Evolutionary conservation across 2,113 vertebrate genomes (phyloP).

Genomic region (Ammodytes marinus): DNA sequence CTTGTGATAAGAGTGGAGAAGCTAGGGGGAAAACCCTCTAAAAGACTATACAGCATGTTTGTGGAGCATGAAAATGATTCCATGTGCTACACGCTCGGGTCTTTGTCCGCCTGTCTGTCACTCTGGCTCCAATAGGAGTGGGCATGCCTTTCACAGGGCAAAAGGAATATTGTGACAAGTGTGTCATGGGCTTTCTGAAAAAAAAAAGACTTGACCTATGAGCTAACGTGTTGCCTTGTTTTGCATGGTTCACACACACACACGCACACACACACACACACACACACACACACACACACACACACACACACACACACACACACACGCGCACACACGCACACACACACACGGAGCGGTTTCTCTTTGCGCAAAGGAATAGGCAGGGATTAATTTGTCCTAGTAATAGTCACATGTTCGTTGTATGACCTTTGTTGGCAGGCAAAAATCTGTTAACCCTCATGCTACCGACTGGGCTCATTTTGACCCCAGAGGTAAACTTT

Average conservation of each 20-base stretch:
- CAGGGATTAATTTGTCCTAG: not conserved
- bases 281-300: too few species aligned
- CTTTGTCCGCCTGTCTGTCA: slow-evolving; percentile 34
- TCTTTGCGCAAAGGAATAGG: not conserved
- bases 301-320: too few species aligned
- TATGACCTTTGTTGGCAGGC: not conserved
- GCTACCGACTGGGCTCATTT: too few species aligned
- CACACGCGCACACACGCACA: too few species aligned
- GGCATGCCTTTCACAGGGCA: slow-evolving; percentile 29
- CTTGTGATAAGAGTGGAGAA: slow-evolving; percentile 59
- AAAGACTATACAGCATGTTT: slow-evolving; percentile 27
- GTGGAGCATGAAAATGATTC: slow-evolving; percentile 62
- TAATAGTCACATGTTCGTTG: not conserved
- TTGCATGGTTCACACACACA: slow-evolving; percentile 16
- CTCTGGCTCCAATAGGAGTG: slow-evolving; percentile 30
- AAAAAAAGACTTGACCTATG: slow-evolving; percentile 50
- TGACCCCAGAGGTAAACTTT: too few species aligned
- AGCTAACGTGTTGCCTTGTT: slow-evolving; percentile 35
- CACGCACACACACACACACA: too few species aligned
- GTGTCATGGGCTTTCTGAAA: slow-evolving; percentile 43
- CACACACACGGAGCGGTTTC: slow-evolving; percentile 15
- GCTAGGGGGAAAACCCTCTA: not conserved
- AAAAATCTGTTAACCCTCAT: not conserved
- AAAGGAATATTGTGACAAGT: slow-evolving; percentile 61
- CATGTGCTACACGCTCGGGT: slow-evolving; percentile 38